These are phyloP conservation scores for Callimorpha dominula DNA, from an alignment of 2,888 invertebrate genomes.

Conservation along the genomic window DNA sequence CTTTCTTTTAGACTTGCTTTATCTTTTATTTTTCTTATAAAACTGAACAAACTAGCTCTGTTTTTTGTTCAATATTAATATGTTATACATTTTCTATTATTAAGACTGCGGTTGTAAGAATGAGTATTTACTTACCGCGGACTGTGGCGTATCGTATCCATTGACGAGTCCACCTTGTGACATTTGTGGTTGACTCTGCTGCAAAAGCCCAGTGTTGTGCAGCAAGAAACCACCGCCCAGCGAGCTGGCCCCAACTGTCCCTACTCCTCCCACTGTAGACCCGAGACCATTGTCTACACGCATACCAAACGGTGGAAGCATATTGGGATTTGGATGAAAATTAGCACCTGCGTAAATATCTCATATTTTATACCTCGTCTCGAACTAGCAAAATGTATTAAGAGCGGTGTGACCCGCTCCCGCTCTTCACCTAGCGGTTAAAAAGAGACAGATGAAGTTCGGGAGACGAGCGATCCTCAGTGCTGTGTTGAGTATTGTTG, in stretches of 20 bases:
- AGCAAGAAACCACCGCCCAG: conserved; percentile 61
- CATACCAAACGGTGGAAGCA: conserved; percentile 85
- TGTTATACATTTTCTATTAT: no score
- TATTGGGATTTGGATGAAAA: conserved; percentile 81
- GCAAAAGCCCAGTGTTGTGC: conserved; percentile 71
- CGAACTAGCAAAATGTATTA: conserved; percentile 2
- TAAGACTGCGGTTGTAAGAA: not conserved
- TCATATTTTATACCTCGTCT: conserved; percentile 30
- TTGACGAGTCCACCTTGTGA: conserved; percentile 69
- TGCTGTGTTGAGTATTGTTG: conserved; percentile 7
- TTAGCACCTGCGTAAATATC: conserved; percentile 78
- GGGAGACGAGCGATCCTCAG: conserved; percentile 7
- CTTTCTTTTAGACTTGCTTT: no score
- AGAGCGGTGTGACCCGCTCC: conserved; percentile 2
- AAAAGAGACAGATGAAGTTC: conserved; percentile 8
- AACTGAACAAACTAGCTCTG: no score
- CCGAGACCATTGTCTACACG: conserved; percentile 74
- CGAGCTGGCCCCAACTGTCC: conserved; percentile 26
- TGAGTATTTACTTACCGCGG: conserved; percentile 64
- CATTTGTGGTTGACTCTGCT: conserved; percentile 63
- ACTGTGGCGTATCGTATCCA: conserved; percentile 75
- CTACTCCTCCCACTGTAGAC: conserved; percentile 35
- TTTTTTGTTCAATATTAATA: no score
- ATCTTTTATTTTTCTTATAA: no score
- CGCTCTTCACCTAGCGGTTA: conserved; percentile 2